A percentile compares a stretch with the other conserved stretches of the same genome.
Conservation (phyloP, 2,888 invertebrate genomes). For the Drosophila subsilvestris region DNA sequence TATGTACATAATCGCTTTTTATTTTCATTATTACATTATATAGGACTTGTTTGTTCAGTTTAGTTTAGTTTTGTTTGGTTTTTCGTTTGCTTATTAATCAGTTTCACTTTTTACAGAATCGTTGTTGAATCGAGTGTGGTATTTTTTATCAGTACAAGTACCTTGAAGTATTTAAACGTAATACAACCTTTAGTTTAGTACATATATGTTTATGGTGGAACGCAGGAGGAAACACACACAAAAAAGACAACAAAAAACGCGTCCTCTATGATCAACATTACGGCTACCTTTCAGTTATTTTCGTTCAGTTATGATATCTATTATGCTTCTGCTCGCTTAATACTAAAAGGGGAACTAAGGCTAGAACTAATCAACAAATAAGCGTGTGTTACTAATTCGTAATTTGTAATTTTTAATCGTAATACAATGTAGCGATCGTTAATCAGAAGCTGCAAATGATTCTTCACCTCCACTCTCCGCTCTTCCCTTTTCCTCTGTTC, state of each 20-base stretch:
- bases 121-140: slow-evolving; percentile 26
- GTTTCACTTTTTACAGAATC: slow-evolving; percentile 35
- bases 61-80: slow-evolving; percentile 27
- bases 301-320: slow-evolving; percentile 45
- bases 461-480: not conserved
- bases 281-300: slow-evolving; percentile 25
- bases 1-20: slow-evolving; percentile 32
- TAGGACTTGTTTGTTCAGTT: slow-evolving; percentile 59
- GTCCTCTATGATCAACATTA: slow-evolving; percentile 33
- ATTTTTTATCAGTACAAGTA: slow-evolving; percentile 25
- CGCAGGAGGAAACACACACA: slow-evolving; percentile 4
- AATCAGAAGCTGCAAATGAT: slow-evolving; percentile 44
- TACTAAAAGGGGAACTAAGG: slow-evolving; percentile 70
- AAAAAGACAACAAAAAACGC: slow-evolving; percentile 22
- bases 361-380: slow-evolving; percentile 83
- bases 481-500: not conserved
- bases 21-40: slow-evolving; percentile 47
- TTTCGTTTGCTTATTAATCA: not conserved
- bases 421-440: slow-evolving; percentile 77
- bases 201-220: slow-evolving; percentile 29
- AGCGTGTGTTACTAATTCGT: slow-evolving; percentile 81
- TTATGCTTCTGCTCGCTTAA: slow-evolving; percentile 51
- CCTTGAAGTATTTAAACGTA: slow-evolving; percentile 63
- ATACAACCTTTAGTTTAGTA: slow-evolving; percentile 71
- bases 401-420: slow-evolving; percentile 55